Conservation (phyloP, 1,140 invertebrate genomes). For the Mylabris phalerata region DNA sequence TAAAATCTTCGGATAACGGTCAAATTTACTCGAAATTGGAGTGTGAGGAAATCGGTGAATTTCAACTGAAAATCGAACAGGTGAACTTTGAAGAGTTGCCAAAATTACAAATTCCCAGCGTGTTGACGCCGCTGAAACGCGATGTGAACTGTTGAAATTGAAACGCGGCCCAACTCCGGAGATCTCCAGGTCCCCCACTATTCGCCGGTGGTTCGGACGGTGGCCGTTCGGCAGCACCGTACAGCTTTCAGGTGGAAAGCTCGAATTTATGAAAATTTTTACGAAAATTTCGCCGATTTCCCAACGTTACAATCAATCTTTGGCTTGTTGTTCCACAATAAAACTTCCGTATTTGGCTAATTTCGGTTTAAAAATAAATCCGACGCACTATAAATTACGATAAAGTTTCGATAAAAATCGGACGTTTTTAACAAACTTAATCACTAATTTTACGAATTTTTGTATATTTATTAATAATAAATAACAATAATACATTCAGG, state of each 20-base stretch:
- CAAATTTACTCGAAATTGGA: too few relatives aligned
- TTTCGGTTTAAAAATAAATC: not conserved
- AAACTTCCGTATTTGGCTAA: not conserved
- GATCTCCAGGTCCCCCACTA: not conserved
- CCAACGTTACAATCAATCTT: not conserved
- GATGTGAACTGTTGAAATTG: not conserved
- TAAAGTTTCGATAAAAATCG: not conserved
- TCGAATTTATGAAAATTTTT: not conserved
- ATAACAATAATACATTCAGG: too few relatives aligned
- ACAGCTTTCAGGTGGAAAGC: slow-evolving; percentile 5
- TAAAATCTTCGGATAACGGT: too few relatives aligned
- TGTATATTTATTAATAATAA: too few relatives aligned
- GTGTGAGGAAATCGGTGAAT: too few relatives aligned
- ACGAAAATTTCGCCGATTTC: not conserved
- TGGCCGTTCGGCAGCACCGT: not conserved
- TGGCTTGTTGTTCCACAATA: not conserved
- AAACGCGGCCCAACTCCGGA: not conserved
- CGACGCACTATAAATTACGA: not conserved
- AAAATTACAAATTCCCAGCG: not conserved
- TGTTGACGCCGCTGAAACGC: not conserved
- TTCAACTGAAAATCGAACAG: too few relatives aligned
- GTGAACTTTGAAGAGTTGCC: too few relatives aligned
- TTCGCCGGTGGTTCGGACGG: not conserved
- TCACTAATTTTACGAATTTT: too few relatives aligned
- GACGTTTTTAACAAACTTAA: not conserved